A percentile compares a stretch with the other conserved stretches of the same genome.
Conservation (phyloP, 2,797 vertebrate species). For the Lagorchestes hirsutus region DNA sequence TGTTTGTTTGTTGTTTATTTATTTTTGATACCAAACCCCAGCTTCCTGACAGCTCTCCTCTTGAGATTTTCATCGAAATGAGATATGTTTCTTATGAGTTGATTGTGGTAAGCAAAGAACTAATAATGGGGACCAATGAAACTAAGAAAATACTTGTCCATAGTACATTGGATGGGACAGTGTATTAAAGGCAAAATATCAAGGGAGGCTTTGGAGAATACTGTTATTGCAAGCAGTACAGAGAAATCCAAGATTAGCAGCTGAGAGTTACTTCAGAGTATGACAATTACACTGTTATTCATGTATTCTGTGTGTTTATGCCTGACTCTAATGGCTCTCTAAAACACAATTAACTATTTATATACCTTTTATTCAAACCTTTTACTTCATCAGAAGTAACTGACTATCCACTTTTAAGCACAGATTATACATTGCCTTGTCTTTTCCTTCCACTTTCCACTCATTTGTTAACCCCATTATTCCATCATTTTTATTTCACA, state of each 20-base stretch:
- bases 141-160: not conserved
- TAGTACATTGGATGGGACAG: not conserved
- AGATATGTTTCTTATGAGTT: not conserved
- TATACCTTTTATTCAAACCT: not conserved
- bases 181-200: conserved; percentile 57
- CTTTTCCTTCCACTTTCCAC: not conserved
- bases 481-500: not conserved
- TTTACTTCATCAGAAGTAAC: conserved; percentile 4
- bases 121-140: not conserved
- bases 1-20: conserved; percentile 28
- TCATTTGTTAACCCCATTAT: not conserved
- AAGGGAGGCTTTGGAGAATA: conserved; percentile 24
- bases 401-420: not conserved
- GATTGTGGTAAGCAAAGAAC: not conserved
- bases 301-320: conserved; percentile 19
- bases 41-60: not conserved
- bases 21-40: not conserved
- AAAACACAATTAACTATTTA: not conserved
- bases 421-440: not conserved
- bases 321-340: not conserved
- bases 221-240: conserved; percentile 21
- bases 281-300: not conserved
- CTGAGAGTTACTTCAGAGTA: conserved; percentile 42
- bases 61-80: conserved; percentile 35
- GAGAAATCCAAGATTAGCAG: not conserved